Evolutionary conservation across 2,888 invertebrate species (phyloP), one percentile per base, ranked within the genome.

Genomic region (Lymantria dispar): DNA sequence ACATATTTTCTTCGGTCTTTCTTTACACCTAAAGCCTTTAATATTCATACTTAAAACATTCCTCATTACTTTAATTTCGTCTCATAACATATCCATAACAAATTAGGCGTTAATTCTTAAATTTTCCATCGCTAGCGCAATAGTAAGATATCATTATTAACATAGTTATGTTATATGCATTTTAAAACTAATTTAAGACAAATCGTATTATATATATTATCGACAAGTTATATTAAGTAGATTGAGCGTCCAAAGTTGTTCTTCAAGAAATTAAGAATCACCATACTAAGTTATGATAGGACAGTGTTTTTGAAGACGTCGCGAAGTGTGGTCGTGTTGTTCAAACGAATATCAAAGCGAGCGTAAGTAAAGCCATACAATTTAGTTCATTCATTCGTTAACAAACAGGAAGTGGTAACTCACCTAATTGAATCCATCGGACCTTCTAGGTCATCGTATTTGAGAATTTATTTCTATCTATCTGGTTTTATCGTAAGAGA

Each of bases 311-410:
- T 42, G 30, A 40, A 46, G 48, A 43, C 51, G 58, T 56, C 43
- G 58, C 51, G 59, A 38, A 53, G 60, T 53, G 54, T 47, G 56
- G 59, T 52, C 49, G 57, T 53, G 59, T 52, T 42, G 56, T 46
- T 46, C 48, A 39, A 47, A 13, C 38, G 54, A 40, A 37, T 50
- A 49, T 43, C 13, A n/a, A 42, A 43, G 9, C 50, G 41, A 38
- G 39, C 38, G 78, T 74, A 54, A 65, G 69, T 60, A 60, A 70
- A 76, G 78, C 74, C 74, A 54, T 48, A 56, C 61, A 60, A 70
- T 65, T 66, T 55, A 63, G 53, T 49, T 57, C 54, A 73, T 72
- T 33, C n/a, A 38, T n/a, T 38, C 10, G 11, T 36, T 72, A 68
- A 62, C 65, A 44, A 50, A 60, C 76, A 70, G 78, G 78, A 78